These are phyloP conservation scores for Aromia moschata DNA, from an alignment of 2,888 invertebrate genomes.

Conservation along the genomic window DNA sequence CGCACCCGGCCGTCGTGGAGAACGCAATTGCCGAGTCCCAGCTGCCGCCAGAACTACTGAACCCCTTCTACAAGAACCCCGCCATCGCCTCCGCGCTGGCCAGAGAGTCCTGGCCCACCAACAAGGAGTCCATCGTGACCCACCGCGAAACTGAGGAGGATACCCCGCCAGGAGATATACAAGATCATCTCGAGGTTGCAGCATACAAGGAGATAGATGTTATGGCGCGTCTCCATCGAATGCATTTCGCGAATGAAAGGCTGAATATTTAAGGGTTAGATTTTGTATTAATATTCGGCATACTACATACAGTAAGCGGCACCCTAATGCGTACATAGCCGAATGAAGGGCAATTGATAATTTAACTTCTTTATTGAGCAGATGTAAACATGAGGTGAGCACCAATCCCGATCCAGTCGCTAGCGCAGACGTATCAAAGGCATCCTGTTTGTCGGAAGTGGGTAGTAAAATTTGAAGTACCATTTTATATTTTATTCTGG, in stretches of 20 bases:
- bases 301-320: too few species aligned
- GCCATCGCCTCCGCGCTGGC: slow-evolving; percentile 77
- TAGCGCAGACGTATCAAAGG: too few species aligned
- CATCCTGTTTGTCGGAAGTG: too few species aligned
- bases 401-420: too few species aligned
- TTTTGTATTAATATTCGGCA: too few species aligned
- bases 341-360: too few species aligned
- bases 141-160: slow-evolving; percentile 84
- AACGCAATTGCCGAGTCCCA: slow-evolving; percentile 78
- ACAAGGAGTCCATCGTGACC: slow-evolving; percentile 80
- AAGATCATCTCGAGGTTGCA: slow-evolving; percentile 72
- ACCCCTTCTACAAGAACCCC: slow-evolving; percentile 82
- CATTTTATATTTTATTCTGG: too few species aligned
- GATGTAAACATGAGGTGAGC: too few species aligned
- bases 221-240: slow-evolving; percentile 7
- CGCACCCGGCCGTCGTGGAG: slow-evolving; percentile 77
- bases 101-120: slow-evolving; percentile 80
- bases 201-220: slow-evolving; percentile 17
- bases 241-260: slow-evolving; percentile 11
- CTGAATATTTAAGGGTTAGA: too few species aligned
- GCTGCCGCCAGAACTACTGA: slow-evolving; percentile 74
- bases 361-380: too few species aligned
- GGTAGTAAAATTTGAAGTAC: too few species aligned
- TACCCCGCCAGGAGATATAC: slow-evolving; percentile 79
- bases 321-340: too few species aligned